Evolutionary conservation across 2,113 vertebrate genomes (phyloP).

Genomic region (Actenoides lindsayi): DNA sequence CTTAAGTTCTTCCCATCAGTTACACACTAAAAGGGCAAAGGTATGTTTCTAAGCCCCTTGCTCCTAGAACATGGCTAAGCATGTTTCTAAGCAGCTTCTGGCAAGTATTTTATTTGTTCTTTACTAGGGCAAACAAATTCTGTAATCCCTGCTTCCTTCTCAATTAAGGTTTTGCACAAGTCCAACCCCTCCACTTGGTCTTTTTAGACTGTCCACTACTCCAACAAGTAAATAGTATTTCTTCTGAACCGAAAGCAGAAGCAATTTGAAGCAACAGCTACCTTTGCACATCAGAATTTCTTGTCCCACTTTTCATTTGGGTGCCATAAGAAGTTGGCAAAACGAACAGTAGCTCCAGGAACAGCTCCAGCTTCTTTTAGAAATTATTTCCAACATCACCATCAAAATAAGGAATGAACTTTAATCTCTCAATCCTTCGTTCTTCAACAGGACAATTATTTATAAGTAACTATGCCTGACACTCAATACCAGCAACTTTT

Average conservation of each 20-base stretch:
- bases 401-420: not conserved
- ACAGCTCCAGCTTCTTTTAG: not conserved
- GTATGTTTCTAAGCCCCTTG: not conserved
- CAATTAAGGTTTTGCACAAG: not conserved
- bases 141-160: not conserved
- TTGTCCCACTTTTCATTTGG: not conserved
- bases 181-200: not conserved
- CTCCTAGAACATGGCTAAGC: not conserved
- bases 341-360: not conserved
- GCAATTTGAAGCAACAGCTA: not conserved
- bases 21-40: not conserved
- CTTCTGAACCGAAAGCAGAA: not conserved
- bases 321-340: not conserved
- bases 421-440: not conserved
- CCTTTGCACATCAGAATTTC: not conserved
- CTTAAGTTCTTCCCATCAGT: not conserved
- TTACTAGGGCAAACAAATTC: not conserved
- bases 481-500: conserved; percentile 15
- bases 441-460: not conserved
- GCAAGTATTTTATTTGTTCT: not conserved
- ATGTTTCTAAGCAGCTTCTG: not conserved
- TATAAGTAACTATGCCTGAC: not conserved
- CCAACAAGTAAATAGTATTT: rapidly evolving
- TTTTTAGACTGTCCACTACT: not conserved
- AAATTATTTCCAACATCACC: not conserved